Percentiles rank a stretch among this genome's conserved stretches.
Evolutionary conservation across 2,888 invertebrate species (phyloP).

Genomic region (Nemurella pictetii): DNA sequence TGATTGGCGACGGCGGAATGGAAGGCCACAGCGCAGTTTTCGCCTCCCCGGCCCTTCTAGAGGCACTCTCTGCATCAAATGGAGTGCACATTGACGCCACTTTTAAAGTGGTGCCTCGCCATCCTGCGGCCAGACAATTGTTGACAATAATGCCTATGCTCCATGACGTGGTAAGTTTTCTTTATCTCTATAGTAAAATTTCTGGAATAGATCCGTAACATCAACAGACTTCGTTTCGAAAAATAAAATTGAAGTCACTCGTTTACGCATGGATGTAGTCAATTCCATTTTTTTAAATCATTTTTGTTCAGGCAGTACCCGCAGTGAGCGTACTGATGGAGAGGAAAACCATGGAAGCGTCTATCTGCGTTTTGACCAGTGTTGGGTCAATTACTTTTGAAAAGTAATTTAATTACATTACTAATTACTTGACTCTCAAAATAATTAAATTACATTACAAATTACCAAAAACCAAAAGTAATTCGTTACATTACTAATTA

Average conservation of each 20-base stretch:
- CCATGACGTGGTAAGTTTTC: not conserved
- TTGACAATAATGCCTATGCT: not conserved
- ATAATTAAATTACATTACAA: no score
- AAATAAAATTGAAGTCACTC: no score
- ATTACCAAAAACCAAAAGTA: no score
- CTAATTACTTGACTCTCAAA: no score
- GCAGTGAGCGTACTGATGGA: slow-evolving; percentile 2
- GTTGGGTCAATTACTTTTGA: no score
- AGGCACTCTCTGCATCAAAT: not conserved
- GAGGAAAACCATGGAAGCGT: not conserved
- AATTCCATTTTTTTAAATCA: not conserved
- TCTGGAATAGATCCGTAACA: no score
- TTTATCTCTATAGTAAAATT: not conserved
- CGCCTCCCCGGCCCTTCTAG: not conserved
- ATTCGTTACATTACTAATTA: no score
- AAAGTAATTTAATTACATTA: no score
- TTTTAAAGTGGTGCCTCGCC: not conserved
- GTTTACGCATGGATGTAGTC: no score
- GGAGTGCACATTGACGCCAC: slow-evolving; percentile 1
- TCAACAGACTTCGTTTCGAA: no score
- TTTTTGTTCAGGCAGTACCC: not conserved
- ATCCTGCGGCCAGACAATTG: not conserved
- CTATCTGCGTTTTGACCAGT: not conserved
- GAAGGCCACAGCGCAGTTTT: slow-evolving; percentile 3
- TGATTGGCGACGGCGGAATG: not conserved